Percentiles rank a stretch among this genome's conserved stretches.
Conservation (phyloP, 2,797 vertebrate genomes). For the Valencia hispanica region DNA sequence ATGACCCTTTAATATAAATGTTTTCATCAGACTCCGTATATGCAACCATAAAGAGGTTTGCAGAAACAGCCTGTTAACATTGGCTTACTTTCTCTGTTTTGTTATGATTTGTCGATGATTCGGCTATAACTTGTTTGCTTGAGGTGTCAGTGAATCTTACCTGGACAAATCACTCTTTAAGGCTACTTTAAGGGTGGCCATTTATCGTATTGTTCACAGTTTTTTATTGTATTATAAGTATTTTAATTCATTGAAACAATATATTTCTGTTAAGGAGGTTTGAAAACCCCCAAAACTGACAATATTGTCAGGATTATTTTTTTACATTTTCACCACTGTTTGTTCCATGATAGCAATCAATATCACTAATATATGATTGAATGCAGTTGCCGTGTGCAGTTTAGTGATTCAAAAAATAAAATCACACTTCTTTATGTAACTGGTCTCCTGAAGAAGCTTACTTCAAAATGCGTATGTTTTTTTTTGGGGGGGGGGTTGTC, state of each 20-base stretch:
- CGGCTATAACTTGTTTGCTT: neutral
- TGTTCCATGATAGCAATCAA: no score
- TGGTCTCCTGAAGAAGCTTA: no score
- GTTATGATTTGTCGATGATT: neutral
- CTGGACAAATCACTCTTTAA: neutral
- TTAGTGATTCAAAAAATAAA: no score
- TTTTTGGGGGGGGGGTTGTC: no score
- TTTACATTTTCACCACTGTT: no score
- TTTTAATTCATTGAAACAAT: neutral
- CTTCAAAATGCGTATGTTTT: no score
- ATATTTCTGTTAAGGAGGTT: neutral
- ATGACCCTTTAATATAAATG: no score
- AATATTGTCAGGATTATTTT: neutral
- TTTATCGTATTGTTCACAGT: neutral
- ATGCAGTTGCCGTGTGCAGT: no score
- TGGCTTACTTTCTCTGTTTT: neutral
- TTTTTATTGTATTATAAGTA: neutral
- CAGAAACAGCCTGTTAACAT: neutral
- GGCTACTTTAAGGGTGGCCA: neutral
- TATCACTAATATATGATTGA: no score
- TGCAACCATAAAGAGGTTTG: neutral
- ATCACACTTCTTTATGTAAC: no score
- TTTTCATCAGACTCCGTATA: no score
- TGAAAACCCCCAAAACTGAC: neutral
- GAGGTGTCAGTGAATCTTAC: neutral